Percentiles rank a stretch among this genome's conserved stretches.
These are phyloP conservation scores for Huso huso DNA, from an alignment of 2,797 vertebrate genomes.

Conservation along the genomic window DNA sequence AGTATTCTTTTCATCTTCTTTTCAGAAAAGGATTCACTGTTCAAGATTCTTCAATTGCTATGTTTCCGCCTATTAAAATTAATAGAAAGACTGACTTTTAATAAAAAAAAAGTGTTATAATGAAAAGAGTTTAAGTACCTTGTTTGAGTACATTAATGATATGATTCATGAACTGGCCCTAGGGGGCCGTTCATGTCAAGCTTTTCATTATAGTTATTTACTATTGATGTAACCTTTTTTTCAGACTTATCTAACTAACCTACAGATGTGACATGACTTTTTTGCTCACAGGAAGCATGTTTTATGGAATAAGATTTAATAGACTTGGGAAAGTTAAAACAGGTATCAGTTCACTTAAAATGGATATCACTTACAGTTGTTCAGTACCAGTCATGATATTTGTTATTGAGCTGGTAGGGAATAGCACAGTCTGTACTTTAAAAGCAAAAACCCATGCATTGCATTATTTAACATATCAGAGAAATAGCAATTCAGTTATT, in stretches of 20 bases:
- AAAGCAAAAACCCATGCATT: conserved; percentile 22
- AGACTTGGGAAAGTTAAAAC: conserved; percentile 36
- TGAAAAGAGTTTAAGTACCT: too few relatives aligned
- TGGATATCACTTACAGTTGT: conserved; percentile 8
- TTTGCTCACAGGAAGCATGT: conserved; percentile 15
- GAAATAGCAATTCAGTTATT: conserved; percentile 4
- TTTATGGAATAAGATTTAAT: conserved; percentile 34
- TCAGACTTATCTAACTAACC: neutral
- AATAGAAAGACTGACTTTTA: too few relatives aligned
- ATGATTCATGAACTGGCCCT: too few relatives aligned
- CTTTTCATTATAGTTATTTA: too few relatives aligned
- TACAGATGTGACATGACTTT: conserved; percentile 8
- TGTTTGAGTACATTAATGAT: too few relatives aligned
- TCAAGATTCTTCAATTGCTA: too few relatives aligned
- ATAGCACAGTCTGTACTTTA: conserved; percentile 40
- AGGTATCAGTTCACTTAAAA: conserved; percentile 34
- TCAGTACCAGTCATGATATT: conserved; percentile 1
- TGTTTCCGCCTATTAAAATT: too few relatives aligned
- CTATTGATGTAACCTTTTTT: neutral
- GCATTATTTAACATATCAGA: conserved; percentile 21
- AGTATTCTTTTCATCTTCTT: too few relatives aligned
- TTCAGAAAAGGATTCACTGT: too few relatives aligned
- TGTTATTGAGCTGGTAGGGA: conserved; percentile 54
- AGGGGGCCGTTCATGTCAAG: too few relatives aligned
- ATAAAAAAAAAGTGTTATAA: too few relatives aligned